Percentiles rank a stretch among this genome's conserved stretches.
Conservation (phyloP, 2,888 invertebrate genomes). For the Coelopa pilipes region DNA sequence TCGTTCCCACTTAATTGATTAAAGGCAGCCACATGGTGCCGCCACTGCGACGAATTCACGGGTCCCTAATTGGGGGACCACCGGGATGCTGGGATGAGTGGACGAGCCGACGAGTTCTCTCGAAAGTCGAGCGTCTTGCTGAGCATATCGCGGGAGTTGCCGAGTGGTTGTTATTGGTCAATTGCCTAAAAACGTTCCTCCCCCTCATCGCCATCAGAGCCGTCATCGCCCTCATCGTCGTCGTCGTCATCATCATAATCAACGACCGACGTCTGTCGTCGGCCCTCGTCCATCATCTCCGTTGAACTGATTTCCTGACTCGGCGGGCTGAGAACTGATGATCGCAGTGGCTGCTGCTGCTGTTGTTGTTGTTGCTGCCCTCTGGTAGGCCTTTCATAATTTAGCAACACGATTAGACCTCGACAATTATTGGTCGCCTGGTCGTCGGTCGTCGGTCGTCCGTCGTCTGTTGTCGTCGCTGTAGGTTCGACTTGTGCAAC, state of each 20-base stretch:
- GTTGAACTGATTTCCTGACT: slow-evolving; percentile 34
- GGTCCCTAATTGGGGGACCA: slow-evolving; percentile 34
- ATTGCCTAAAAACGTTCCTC: slow-evolving; percentile 43
- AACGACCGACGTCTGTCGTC: not conserved
- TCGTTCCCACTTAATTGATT: slow-evolving; percentile 36
- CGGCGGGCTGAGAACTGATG: not conserved
- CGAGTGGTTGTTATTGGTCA: slow-evolving; percentile 47
- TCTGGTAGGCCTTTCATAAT: slow-evolving; percentile 38
- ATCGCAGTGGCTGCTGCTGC: slow-evolving; percentile 1
- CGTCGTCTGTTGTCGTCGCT: not conserved
- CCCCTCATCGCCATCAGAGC: slow-evolving; percentile 35
- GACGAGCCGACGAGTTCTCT: slow-evolving; percentile 35
- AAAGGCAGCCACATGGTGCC: slow-evolving; percentile 35
- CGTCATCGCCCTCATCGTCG: slow-evolving; percentile 40
- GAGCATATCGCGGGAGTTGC: slow-evolving; percentile 43
- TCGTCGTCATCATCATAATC: slow-evolving; percentile 8
- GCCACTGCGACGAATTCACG: slow-evolving; percentile 36
- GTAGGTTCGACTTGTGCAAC: slow-evolving; percentile 1
- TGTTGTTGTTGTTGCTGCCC: slow-evolving; percentile 29
- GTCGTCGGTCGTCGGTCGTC: no score
- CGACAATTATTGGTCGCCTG: slow-evolving; percentile 31
- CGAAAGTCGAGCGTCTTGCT: slow-evolving; percentile 12
- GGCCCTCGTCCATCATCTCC: slow-evolving; percentile 15
- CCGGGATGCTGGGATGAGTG: not conserved
- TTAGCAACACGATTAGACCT: slow-evolving; percentile 37